These are phyloP conservation scores for Ancistrus triradiatus DNA, from an alignment of 2,113 vertebrate genomes.

Conservation along the genomic window DNA sequence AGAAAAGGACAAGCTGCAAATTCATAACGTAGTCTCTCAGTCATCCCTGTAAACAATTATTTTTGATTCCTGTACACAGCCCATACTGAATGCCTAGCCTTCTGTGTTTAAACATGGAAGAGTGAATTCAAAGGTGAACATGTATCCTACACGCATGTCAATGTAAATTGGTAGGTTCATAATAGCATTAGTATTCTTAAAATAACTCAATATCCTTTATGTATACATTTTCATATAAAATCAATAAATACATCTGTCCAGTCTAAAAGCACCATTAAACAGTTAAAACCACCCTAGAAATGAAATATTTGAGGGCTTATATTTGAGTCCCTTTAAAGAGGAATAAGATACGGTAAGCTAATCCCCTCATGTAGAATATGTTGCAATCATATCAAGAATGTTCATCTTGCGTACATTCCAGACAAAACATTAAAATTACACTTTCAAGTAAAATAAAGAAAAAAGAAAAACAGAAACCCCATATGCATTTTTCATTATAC, in stretches of 20 bases:
- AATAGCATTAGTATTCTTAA: constrained; percentile 74
- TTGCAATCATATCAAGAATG: constrained; percentile 36
- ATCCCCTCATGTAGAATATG: constrained; percentile 44
- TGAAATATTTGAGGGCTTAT: constrained; percentile 81
- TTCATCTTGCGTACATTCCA: constrained; percentile 61
- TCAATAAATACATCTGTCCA: constrained; percentile 90
- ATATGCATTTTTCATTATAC: constrained; percentile 19
- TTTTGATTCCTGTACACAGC: constrained; percentile 64
- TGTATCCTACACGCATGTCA: constrained; percentile 63
- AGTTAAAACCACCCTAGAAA: constrained; percentile 68
- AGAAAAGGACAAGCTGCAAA: constrained; percentile 69
- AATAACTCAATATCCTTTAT: constrained; percentile 52
- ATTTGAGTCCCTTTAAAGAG: constrained; percentile 80
- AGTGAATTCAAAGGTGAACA: constrained; percentile 66
- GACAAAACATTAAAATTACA: constrained; percentile 47
- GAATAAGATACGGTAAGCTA: constrained; percentile 50
- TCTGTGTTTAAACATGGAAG: constrained; percentile 64
- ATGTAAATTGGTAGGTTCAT: constrained; percentile 70
- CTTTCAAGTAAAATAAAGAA: constrained; percentile 25
- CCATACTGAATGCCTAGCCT: constrained; percentile 51
- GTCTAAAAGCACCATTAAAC: constrained; percentile 93
- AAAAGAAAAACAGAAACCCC: constrained; percentile 19
- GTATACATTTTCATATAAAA: constrained; percentile 71
- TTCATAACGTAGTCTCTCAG: constrained; percentile 74
- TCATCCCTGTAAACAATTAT: constrained; percentile 72